Conservation (phyloP, 2,797 vertebrate species). For the Pristis pectinata region DNA sequence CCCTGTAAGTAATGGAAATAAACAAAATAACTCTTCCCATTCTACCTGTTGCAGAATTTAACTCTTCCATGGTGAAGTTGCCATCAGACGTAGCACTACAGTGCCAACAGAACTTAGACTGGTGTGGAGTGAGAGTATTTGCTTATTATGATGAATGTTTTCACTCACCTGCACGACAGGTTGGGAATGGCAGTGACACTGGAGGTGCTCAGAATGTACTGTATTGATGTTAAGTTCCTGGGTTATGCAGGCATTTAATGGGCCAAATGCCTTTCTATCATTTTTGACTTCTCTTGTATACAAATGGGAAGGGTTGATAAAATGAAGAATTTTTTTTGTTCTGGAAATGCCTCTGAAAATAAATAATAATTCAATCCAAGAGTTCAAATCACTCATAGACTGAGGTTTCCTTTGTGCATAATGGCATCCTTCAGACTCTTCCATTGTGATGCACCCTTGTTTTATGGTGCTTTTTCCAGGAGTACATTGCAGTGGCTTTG, state of each 20-base stretch:
- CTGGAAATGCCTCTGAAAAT: not conserved
- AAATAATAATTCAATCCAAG: not conserved
- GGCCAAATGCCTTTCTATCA: not conserved
- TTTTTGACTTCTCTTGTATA: not conserved
- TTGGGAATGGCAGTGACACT: too few species aligned
- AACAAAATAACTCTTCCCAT: not conserved
- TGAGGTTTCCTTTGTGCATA: not conserved
- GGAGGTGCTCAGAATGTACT: not conserved
- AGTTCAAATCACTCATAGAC: not conserved
- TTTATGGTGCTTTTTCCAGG: not conserved
- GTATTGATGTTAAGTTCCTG: not conserved
- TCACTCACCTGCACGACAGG: not conserved
- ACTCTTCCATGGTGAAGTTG: not conserved
- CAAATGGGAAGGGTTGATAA: not conserved
- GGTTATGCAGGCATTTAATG: not conserved
- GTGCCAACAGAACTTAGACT: not conserved
- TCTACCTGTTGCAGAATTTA: not conserved
- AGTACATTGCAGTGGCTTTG: not conserved
- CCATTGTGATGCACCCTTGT: not conserved
- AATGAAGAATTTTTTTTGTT: not conserved
- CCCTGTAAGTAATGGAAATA: constrained; percentile 71
- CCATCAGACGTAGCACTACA: not conserved
- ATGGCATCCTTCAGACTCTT: not conserved
- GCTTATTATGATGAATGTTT: not conserved
- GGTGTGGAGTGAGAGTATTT: not conserved